Base-by-base conservation (phyloP, 2,888 invertebrate species). In the Epistrophe eligans region DNA sequence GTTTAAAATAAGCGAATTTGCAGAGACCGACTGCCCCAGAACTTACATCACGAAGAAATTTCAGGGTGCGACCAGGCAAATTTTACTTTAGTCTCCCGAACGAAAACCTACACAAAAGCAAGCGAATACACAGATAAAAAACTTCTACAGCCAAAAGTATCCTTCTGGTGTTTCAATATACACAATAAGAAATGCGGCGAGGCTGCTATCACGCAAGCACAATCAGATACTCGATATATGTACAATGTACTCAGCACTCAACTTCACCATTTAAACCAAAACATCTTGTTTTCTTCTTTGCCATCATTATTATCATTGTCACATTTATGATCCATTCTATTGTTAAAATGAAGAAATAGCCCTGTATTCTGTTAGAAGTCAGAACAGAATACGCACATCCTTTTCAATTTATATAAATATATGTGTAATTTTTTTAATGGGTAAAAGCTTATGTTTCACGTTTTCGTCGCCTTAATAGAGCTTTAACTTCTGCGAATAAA, bases 1-100 rank as follows among this genome's bases (percentile, higher is more conserved):
- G 89, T 89, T 89, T 88, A 89, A 89, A 90, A 90, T 90, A 89
- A 91, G 90, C 90, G 90, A 90, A 89, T 91, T 90, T 90, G 90
- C 90, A 90, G 90, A 90, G 91, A 91, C 90, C 91, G 92, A 92
- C 91, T 91, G 91, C 90, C 92, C 90, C 89, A 90, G 90, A 90
- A 91, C 91, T 92, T 92, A 91, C 91, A 92, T 91, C 91, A 91
- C 91, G 91, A 91, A 90, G 90, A 90, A 91, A 91, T 90, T 91
- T 92, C 91, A 90, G 92, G 92, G 92, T 92, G 91, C 91, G 89
- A 90, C 91, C 91, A 90, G 84, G 79, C 87, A 87, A 87, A 80
- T 88, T 88, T 88, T 77, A 77, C 79, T 88, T 73, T 84, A 70
- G 79, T 70, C 83, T 88, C 79, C 76, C 71, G 73, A 88, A 67